A percentile compares a stretch with the other conserved stretches of the same genome.
phyloP scores from a whole-genome alignment of 2,113 vertebrate genomes.

The Lepisosteus osseus region DNA sequence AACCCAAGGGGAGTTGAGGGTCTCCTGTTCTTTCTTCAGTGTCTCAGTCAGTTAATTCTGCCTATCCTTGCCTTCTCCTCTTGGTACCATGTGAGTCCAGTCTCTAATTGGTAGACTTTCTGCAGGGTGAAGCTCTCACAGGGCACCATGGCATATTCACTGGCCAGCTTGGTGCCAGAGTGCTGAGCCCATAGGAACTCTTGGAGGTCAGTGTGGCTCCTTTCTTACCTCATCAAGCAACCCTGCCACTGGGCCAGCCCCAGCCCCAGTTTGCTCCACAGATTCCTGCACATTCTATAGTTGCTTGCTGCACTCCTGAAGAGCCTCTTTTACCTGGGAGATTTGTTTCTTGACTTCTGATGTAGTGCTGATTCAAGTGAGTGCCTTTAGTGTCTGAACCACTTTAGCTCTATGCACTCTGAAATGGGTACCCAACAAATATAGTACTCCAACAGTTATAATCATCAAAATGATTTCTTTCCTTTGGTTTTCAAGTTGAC shows the following conservation, averaged over 20 bases:
- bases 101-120: constrained; percentile 93
- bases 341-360: constrained; percentile 88
- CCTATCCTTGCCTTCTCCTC: constrained; percentile 93
- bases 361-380: constrained; percentile 65
- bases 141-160: constrained; percentile 82
- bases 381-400: too few relatives aligned
- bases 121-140: constrained; percentile 96
- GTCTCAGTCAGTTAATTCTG: constrained; percentile 84
- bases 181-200: constrained; percentile 82
- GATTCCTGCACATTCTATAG: constrained; percentile 70
- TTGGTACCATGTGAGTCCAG: constrained; percentile 85
- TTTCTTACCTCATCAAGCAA: constrained; percentile 43
- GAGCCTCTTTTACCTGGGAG: constrained; percentile 82
- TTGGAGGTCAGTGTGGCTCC: constrained; percentile 72
- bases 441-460: too few relatives aligned
- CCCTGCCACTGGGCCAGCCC: constrained; percentile 33
- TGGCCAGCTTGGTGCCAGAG: constrained; percentile 73
- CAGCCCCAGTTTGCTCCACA: constrained; percentile 37
- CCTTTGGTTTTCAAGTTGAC: too few relatives aligned
- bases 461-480: too few relatives aligned
- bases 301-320: constrained; percentile 79
- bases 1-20: constrained; percentile 70
- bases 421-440: too few relatives aligned
- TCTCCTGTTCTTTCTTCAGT: constrained; percentile 76
- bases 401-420: too few relatives aligned